Base-by-base conservation (phyloP, 2,113 vertebrate species). In the Leiothrix lutea region DNA sequence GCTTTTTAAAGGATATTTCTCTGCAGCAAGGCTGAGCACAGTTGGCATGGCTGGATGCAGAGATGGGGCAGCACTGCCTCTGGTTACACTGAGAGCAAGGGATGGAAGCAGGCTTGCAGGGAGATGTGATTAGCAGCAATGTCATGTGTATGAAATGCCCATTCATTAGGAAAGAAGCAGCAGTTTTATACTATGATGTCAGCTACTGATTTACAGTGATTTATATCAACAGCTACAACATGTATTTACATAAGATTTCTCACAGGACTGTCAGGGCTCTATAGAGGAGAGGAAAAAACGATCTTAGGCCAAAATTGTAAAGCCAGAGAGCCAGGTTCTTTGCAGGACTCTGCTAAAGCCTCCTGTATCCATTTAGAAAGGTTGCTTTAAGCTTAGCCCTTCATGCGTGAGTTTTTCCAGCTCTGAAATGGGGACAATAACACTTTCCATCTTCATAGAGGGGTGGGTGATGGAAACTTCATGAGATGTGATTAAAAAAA, bases 141-240 rank as follows among this genome's bases (percentile, higher is more conserved):
- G 40, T 47, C 80, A 88, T 28, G 48, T 74, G 26, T 57, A 72
- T 53, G 58, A 94, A 89, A 91, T 87, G 36, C 31, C 61, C 69
- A 84, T 87, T 67, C 61, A 58, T 91, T 94, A 77, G 79, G 80
- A 87, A 86, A 65, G 56, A 90, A 86, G 57, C 19, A 82, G 48
- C 72, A 93, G 42, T 62, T 94, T 78, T 81, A 86, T 77, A 94
- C 71, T 88, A 88, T 92, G 60, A 88, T 92, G 64, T 92, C 84
- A 96, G 50, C 70, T 95, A 70, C 87, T 96, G 95, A 96, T 96
- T 95, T 95, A 84, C 56, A 88, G 84, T 84, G 75, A 91, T 92
- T 96, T 91, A 81, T 84, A 80, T 82, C 69, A 94, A 83, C 77
- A 89, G 66, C 53, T 92, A 72, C 79, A 92, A 93, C 62, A 44